Base-by-base conservation (phyloP, 2,888 invertebrate genomes). In the Acanthosepion esculentum region DNA sequence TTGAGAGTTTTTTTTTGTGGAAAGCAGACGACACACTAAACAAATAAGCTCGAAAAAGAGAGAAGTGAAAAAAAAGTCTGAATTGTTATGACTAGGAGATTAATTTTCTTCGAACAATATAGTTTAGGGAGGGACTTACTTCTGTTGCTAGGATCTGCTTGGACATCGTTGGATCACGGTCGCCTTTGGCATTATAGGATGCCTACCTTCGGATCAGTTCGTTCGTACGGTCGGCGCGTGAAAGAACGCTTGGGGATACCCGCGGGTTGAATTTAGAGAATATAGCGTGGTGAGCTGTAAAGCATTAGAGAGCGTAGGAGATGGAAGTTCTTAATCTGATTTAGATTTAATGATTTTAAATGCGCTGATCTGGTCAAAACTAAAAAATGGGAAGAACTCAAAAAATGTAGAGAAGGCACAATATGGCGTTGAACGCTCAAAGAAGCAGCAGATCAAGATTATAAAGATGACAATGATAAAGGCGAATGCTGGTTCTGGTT, bases 41-140 rank as follows among this genome's bases (percentile, higher is more conserved):
- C 78, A 78, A 59, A 78, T 78, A n/a, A 33, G 0, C 78, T 4
- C 15, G 12, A 33, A 33, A 78, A 78, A 12, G 15, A n/a, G n/a
- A n/a, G 12, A n/a, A n/a, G 15, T 5, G 20, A n/a, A 15, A 1
- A 15, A 1, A 6, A 1, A 6, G 0, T 3, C 78, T 12, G 15
- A 15, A n/a, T 7, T 78, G 33, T 78, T 12, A 78, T 78, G 78
- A 33, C n/a, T 78, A 7, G 10, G 12, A 18, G 78, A 78, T 78
- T 78, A n/a, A 78, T n/a, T 15, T 0, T 33, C 78, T n/a, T n/a
- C 18, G 18, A n/a, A 78, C 15, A 8, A 78, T 78, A 10, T n/a
- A 18, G 15, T 78, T 33, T 78, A n/a, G n/a, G n/a, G 15, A 4
- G 4, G 18, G 78, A 59, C 59, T 59, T 26, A 59, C 20, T 23